Percentiles rank a stretch among this genome's conserved stretches.
Evolutionary conservation across 2,888 invertebrate species (phyloP).

Genomic region (Spilosoma lubricipeda): DNA sequence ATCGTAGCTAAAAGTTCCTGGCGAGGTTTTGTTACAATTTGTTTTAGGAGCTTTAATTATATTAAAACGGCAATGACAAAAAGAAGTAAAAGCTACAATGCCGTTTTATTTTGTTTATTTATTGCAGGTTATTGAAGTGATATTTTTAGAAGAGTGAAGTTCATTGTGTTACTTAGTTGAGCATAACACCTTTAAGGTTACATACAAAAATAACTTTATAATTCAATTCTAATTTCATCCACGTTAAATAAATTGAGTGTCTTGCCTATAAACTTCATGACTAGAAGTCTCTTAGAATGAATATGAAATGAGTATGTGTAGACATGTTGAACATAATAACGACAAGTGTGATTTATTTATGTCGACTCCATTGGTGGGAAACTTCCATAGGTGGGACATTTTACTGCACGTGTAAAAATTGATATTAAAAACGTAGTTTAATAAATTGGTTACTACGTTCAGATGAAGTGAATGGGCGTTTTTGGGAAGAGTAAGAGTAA

Average conservation of each 20-base stretch:
- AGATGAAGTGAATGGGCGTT: no score
- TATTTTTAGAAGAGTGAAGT: neutral
- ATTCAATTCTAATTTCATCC: slow-evolving; percentile 52
- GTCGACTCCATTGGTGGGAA: slow-evolving; percentile 56
- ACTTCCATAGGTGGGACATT: slow-evolving; percentile 13
- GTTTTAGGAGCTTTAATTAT: neutral
- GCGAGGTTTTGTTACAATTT: neutral
- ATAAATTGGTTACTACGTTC: neutral
- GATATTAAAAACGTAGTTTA: slow-evolving; percentile 4
- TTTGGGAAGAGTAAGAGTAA: neutral
- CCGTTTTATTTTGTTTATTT: neutral
- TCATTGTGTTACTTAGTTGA: neutral
- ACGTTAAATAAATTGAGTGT: slow-evolving; percentile 45
- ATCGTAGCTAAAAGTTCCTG: neutral
- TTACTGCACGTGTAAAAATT: slow-evolving; percentile 19
- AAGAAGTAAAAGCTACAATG: neutral
- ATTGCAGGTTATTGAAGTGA: neutral
- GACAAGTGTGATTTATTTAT: slow-evolving; percentile 61
- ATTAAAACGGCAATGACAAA: neutral
- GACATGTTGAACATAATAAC: slow-evolving; percentile 63
- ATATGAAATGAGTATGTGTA: slow-evolving; percentile 64
- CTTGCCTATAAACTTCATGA: slow-evolving; percentile 39
- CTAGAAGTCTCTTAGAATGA: slow-evolving; percentile 50
- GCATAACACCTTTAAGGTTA: slow-evolving; percentile 12
- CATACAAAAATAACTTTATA: slow-evolving; percentile 13